Base-by-base conservation (phyloP, 2,113 vertebrate genomes). In the Mesocricetus auratus region DNA sequence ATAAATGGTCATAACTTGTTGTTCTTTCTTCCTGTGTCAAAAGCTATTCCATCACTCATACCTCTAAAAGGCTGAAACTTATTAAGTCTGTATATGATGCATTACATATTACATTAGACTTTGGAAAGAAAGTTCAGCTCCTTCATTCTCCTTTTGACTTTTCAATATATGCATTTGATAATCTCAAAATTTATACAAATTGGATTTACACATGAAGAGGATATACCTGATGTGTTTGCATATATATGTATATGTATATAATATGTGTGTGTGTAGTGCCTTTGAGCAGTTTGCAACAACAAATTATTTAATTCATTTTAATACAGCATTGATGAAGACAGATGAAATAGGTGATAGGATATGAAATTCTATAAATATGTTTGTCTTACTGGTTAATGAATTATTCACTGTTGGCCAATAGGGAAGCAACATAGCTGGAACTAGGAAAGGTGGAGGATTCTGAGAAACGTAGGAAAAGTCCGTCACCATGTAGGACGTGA, bases 301-400 rank as follows among this genome's bases (percentile, higher is more conserved):
- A 68, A 45, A 89, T 58, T 77, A 79, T 94, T 89, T 53, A 83
- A 82, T 45, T 88, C 42, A 50, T 82, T 94, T 92, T 89, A 94
- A 71, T 74, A 42, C 39, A 58, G 13, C 9, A 1, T 29, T 83
- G 47, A 62, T 78, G 79, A 77, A 8, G 6, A 3, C 62, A 88
- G 6, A 36, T 56, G 26, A 15, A 74, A 78, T 47, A 8, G 4
- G 47, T 47, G 47, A 47, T 47, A 8, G 47, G 47, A 47, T 4
- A 47, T 47, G 47, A 8, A 47, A 47, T 47, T 47, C 47, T 47
- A 8, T 47, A 47, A 47, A 47, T 47, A 47, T 47, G 8, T 47
- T 47, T 47, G 5, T 47, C 47, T 47, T 47, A 47, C 8, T 47
- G 47, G 47, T 47, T 47, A 47, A 47, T 47, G 8, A 47, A 47